Base-by-base conservation (phyloP, 1,140 invertebrate species). In the Melanaphis sacchari region DNA sequence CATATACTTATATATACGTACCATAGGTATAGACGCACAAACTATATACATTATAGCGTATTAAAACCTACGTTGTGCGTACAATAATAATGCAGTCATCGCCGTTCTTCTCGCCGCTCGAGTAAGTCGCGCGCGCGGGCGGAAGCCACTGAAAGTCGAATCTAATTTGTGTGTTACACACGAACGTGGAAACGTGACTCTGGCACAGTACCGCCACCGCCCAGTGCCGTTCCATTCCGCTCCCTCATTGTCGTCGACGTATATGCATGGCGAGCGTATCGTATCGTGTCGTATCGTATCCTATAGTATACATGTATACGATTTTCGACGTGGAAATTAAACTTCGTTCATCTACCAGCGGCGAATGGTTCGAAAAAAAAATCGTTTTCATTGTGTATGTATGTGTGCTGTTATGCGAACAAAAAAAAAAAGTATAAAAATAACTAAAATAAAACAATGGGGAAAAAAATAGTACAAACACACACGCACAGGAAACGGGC, bases 101-200 rank as follows among this genome's bases (percentile, higher is more conserved):
- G 85, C 2, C 43, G 85, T 89, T 52, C 46, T n/a, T 88, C 43
- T 88, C 41, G 41, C 26, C 82, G 85, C 82, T 31, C 21, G 26
- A 15, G 84, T 87, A 82, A 82, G 84, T 43, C 41, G 46, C 87
- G 1, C 36, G 87, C 41, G 31, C 88, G 49, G 40, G 43, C 91
- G 59, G 91, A 92, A 92, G 91, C 91, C 76, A 49, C 91, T 24
- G 66, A 84, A 92, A 92, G 66, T 92, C 76, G 91, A 92, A 92
- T 81, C 91, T 82, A 82, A 92, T 92, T 92, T 92, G 59, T 91
- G 59, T 91, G 90, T 91, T 76, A 38, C 90, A 91, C 90, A 91
- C 90, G 90, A 91, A 81, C 91, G 66, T 92, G 91, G 76, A 92
- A 92, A 92, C 91, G 91, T 92, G 91, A 82, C 91, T 92, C 91